Base-by-base conservation (phyloP, 2,113 vertebrate genomes). In the Nansenia antarctica region DNA sequence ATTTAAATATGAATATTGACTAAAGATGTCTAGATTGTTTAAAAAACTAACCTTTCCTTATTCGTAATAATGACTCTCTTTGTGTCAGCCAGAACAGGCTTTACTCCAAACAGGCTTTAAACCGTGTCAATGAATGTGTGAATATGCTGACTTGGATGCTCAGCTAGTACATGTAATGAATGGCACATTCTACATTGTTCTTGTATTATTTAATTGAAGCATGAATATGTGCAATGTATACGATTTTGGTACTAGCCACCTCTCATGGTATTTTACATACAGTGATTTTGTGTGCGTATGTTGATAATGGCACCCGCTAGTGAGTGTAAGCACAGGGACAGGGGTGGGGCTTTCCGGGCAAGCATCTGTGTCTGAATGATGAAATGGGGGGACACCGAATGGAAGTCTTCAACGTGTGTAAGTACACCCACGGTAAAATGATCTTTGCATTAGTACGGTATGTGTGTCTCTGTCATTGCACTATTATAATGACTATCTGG, bases 61-160 rank as follows among this genome's bases (percentile, higher is more conserved):
- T 55, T 55, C 22, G 22, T 55, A 27, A 55, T 55, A 55, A 29
- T 55, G 12, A 55, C 26, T 55, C 53, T 55, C 26, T 55, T 55
- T 55, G 27, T 55, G 5, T 27, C 27, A 27, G 53, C 26, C 5
- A 29, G 3, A 29, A 24, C 14, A 27, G 12, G 4, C 53, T 55
- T 55, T 42, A 5, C 39, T 42, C 39, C 18, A 42, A n/a, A n/a
- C 18, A 15, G 39, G 14, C 39, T 15, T n/a, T 42, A 42, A 3
- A 18, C 3, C 39, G 39, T 42, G 12, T 42, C 39, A 42, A 42
- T 42, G 2, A 42, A 18, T 18, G 39, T 42, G 39, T 42, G 37
- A 39, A 39, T 39, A 14, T 39, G 12, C 37, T 39, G 15, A n/a
- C n/a, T n/a, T n/a, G 39, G 15, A 42, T 3, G 39, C 18, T 14